phyloP scores from a whole-genome alignment of 2,113 vertebrate genomes.

The Trogon melanurus region DNA sequence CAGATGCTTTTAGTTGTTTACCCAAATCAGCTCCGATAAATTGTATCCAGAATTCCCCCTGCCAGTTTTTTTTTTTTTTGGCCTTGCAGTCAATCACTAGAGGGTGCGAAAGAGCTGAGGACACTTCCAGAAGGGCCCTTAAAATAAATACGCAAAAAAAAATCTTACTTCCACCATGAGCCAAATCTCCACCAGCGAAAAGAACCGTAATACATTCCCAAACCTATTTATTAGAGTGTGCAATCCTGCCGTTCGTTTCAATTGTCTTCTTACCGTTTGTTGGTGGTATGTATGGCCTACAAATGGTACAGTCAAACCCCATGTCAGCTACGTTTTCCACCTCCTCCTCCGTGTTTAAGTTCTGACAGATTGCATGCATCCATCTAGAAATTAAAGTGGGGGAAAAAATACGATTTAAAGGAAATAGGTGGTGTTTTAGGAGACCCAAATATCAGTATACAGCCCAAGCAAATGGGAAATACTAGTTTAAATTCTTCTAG shows the following conservation, averaged over 20 bases:
- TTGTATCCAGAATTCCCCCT: background rate
- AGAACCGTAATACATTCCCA: slow-evolving; percentile 29
- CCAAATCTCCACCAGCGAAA: slow-evolving; percentile 8
- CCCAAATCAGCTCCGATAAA: background rate
- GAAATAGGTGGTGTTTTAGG: slow-evolving; percentile 54
- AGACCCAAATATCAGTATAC: slow-evolving; percentile 48
- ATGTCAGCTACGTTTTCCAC: slow-evolving; percentile 90
- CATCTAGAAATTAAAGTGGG: slow-evolving; percentile 84
- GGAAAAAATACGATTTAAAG: slow-evolving; percentile 66
- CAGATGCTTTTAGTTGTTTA: background rate
- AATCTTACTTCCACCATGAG: background rate
- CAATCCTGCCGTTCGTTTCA: slow-evolving; percentile 14
- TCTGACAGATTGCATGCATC: slow-evolving; percentile 95
- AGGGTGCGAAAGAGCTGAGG: background rate
- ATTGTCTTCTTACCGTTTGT: slow-evolving; percentile 80
- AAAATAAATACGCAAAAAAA: background rate
- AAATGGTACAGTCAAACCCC: slow-evolving; percentile 95
- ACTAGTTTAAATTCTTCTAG: background rate
- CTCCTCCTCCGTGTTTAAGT: slow-evolving; percentile 88
- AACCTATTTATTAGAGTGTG: slow-evolving; percentile 41
- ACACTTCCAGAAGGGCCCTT: background rate
- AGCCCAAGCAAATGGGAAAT: slow-evolving; percentile 3
- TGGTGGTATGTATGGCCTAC: slow-evolving; percentile 79
- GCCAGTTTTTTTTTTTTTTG: background rate
- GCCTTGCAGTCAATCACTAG: background rate